Evolutionary conservation across 1,140 invertebrate species (phyloP), one percentile per base, ranked within the genome.

Genomic region (Chrysomallon squamiferum): DNA sequence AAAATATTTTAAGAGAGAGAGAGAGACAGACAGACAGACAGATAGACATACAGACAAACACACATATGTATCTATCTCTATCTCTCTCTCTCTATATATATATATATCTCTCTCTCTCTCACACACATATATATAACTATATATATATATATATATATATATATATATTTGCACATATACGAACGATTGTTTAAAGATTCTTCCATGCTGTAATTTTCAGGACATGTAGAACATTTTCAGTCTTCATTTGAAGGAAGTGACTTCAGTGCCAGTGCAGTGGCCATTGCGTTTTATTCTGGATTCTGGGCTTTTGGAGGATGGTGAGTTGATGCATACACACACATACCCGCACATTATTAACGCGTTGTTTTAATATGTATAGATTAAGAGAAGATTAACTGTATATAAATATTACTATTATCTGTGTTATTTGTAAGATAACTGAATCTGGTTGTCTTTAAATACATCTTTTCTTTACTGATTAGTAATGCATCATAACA

Each of bases 231-330:
- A 75, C 89, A 98, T 82, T 98, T 99, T 62, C 59, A 84, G 13
- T 69, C 85, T 84, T 93, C 94, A 5, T 99, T 96, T 81, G 92
- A 95, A 45, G 92, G 93, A 65, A 94, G 93, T 18, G 94, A 95
- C 65, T 90, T 89, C 52, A 92, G 94, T 81, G 90, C 96, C 2
- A 95, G 94, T n/a, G 94, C 94, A 57, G 91, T 98, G 72, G 94
- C 95, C 0, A 87, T 99, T 32, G 97, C 96, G 20, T 99, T 99
- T 86, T 99, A 99, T 87, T 97, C 95, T 0, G 97, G 96, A 56
- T 88, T 99, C 58, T 99, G 98, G 87, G 96, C 97, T 13, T 99
- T 98, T 87, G 97, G 98, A 79, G 97, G 97, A 84, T 99, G 94
- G 88, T 89, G 87, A 81, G 75, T 50, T 13, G 22, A 47, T 49